Conservation (phyloP, 2,113 vertebrate species). For the Crotalus helleri region DNA sequence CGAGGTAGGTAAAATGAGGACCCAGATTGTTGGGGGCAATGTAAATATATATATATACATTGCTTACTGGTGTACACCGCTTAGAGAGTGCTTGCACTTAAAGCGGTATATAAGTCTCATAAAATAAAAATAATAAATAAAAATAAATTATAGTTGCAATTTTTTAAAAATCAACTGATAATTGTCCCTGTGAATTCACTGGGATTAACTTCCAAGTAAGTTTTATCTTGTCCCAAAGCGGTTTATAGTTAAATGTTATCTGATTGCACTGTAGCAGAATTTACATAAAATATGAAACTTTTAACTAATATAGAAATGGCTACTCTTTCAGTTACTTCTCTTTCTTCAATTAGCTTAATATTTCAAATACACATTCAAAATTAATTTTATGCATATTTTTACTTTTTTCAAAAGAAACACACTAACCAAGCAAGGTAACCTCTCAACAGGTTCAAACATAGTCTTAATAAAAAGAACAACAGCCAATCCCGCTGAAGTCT, state of each 20-base stretch:
- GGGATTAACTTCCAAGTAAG: background rate
- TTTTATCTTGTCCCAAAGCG: background rate
- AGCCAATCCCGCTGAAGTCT: conserved; percentile 88
- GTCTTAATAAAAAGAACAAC: conserved; percentile 79
- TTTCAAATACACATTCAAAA: background rate
- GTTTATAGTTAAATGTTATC: background rate
- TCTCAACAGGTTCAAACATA: conserved; percentile 76
- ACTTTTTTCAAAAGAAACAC: conserved; percentile 18
- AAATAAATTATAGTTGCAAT: background rate
- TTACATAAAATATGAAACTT: background rate
- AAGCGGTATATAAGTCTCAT: no score
- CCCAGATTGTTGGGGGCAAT: no score
- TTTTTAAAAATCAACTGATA: background rate
- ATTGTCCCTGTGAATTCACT: background rate
- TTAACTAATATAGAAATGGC: background rate
- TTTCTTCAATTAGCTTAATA: background rate
- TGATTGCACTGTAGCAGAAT: background rate
- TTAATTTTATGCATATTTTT: background rate
- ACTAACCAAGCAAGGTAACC: conserved; percentile 82
- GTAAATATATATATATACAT: no score
- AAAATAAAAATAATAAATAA: no score
- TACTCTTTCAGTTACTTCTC: background rate
- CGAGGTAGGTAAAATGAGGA: no score
- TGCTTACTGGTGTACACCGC: no score
- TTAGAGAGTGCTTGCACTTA: no score